Evolutionary conservation across 23 tunicate species (phyloP).

Genomic region (Trididemnum clinides): DNA sequence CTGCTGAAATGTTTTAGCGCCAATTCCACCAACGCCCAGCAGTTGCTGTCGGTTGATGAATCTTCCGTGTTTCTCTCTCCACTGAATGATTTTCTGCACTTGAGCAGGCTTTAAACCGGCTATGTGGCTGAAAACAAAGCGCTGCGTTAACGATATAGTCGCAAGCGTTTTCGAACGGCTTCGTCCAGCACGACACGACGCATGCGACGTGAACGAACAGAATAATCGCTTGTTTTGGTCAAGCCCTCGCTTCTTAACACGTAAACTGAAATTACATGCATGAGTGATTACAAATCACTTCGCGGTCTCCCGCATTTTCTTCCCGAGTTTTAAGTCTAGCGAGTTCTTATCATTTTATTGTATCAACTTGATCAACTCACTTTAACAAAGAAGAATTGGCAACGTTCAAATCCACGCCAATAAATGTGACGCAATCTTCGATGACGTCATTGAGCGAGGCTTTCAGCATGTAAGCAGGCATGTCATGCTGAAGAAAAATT

Average conservation of each 20-base stretch:
- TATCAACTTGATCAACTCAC: constrained; percentile 2
- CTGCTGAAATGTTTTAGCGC: constrained; percentile 90
- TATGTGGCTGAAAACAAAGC: constrained; percentile 41
- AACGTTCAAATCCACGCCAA: constrained; percentile 92
- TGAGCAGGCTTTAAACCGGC: constrained; percentile 87
- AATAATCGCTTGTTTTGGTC: no score
- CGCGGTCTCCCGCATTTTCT: no score
- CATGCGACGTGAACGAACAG: no score
- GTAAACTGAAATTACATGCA: no score
- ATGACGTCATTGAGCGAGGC: constrained; percentile 59
- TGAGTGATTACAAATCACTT: no score
- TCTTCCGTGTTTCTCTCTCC: constrained; percentile 65
- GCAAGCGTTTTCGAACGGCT: no score
- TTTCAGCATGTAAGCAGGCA: constrained; percentile 57
- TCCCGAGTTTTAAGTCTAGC: no score
- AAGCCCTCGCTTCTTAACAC: no score
- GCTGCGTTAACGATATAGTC: no score
- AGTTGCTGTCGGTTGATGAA: constrained; percentile 76
- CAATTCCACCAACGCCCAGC: constrained; percentile 66
- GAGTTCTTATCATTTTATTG: no score
- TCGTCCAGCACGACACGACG: no score
- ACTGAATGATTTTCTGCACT: constrained; percentile 61
- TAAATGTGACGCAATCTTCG: constrained; percentile 96
- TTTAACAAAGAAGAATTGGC: constrained; percentile 51
- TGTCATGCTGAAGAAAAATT: constrained; percentile 66